Evolutionary conservation across 2,888 invertebrate species (phyloP), one percentile per base, ranked within the genome.

Genomic region (Monochamus alternatus): DNA sequence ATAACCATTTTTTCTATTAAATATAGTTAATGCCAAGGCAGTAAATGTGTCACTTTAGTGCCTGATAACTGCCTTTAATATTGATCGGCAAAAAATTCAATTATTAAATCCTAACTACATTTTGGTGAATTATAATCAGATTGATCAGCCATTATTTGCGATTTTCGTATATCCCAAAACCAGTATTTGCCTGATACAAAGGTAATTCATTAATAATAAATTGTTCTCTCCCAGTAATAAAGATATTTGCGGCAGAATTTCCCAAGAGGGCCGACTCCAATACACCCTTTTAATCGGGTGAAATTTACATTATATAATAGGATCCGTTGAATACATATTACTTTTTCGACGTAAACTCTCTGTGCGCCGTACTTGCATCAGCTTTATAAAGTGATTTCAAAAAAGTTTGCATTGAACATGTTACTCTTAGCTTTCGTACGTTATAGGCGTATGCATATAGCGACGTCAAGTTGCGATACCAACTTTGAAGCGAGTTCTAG

Each of bases 281-380:
- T 77, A 70, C 71, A 32, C 59, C 75, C 74, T 75, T 74, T 75
- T 74, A 75, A 71, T 78, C 73, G 64, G 30, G 58, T 73, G 65
- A 73, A 77, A 77, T 77, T 77, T 77, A 75, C 77, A 77, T 77
- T 75, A 66, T 67, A 67, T 77, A 77, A 77, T 77, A 59, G 71
- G 69, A 70, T 75, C 66, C 74, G 70, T 62, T 58, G 66, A 66
- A 43, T 55, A 55, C 55, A 8, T 63, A 64, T 72, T 74, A 74
- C 66, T 66, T 65, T 63, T 59, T 75, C 66, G 75, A 77, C 69
- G 73, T 51, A 63, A 74, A 68, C 72, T 72, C 60, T 51, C 51
- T 38, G n/a, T 73, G 60, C 67, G 62, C 63, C 55, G 71, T 55
- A 52, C 52, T 32, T 55, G 55, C 55, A 55, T 12, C 8, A 30